Evolutionary conservation across 2,888 invertebrate species (phyloP).

Genomic region (Nephrotoma appendiculata): DNA sequence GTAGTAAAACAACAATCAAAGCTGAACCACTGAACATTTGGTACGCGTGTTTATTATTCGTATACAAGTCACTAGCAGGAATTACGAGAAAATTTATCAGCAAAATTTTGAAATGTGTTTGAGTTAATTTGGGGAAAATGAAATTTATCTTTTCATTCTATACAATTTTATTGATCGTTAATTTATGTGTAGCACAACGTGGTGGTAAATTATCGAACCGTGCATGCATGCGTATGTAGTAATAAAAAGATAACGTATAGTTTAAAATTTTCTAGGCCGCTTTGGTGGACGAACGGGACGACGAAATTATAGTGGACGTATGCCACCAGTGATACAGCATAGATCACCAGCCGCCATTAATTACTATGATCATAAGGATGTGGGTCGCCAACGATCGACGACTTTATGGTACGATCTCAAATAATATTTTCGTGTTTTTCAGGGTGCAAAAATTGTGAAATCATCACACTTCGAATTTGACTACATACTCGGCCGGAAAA

Average conservation of each 20-base stretch:
- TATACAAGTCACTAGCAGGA: background rate
- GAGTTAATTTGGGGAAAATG: background rate
- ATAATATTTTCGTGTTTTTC: constrained; percentile 8
- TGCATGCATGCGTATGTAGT: background rate
- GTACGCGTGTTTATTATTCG: background rate
- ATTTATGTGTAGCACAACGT: background rate
- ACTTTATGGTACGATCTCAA: background rate
- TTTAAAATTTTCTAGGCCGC: background rate
- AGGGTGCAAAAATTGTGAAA: constrained; percentile 81
- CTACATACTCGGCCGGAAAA: constrained; percentile 85
- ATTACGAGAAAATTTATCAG: background rate
- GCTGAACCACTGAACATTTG: background rate
- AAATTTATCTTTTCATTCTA: background rate
- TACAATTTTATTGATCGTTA: background rate
- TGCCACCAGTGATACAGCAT: constrained; percentile 42
- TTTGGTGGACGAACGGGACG: background rate
- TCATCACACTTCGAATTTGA: constrained; percentile 87
- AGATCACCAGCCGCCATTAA: constrained; percentile 77
- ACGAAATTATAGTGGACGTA: constrained; percentile 31
- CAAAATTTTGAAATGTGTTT: background rate
- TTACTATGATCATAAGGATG: constrained; percentile 80
- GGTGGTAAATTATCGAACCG: background rate
- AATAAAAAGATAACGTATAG: background rate
- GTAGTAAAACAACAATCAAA: background rate
- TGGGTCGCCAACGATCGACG: constrained; percentile 34